A percentile compares a stretch with the other conserved stretches of the same genome.
Conservation (phyloP, 2,888 invertebrate genomes). For the Ephialtes manifestator region DNA sequence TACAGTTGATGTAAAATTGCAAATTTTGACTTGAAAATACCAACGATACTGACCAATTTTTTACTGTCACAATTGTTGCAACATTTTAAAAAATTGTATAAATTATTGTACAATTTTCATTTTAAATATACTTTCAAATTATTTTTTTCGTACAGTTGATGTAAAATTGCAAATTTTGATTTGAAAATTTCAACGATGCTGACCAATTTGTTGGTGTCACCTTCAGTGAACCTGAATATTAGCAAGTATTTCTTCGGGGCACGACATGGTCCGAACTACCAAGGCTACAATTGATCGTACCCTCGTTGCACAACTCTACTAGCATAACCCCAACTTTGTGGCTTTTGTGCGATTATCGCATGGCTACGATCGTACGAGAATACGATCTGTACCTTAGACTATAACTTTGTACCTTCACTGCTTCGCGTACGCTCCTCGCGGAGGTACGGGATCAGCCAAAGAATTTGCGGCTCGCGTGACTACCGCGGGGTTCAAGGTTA, state of each 20-base stretch:
- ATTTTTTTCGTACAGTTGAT: background rate
- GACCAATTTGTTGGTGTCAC: background rate
- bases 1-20: too few species aligned
- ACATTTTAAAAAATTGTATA: background rate
- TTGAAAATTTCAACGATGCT: background rate
- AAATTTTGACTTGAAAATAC: too few species aligned
- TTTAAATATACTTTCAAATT: too few species aligned
- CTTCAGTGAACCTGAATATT: background rate
- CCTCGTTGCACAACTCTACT: conserved; percentile 15
- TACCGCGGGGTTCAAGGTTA: conserved; percentile 60
- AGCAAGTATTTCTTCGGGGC: background rate
- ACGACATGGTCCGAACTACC: conserved; percentile 31
- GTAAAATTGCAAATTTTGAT: background rate
- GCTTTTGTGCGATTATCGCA: conserved; percentile 48
- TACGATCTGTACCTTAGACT: background rate
- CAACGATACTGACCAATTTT: too few species aligned
- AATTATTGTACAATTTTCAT: too few species aligned
- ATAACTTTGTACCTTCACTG: conserved; percentile 2
- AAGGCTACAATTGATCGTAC: conserved; percentile 2
- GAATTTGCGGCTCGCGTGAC: conserved; percentile 65
- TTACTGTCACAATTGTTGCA: too few species aligned
- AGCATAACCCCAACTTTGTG: conserved; percentile 22
- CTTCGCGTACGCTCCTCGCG: background rate
- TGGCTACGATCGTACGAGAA: conserved; percentile 22
- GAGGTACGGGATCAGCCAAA: conserved; percentile 37